Base-by-base conservation (phyloP, 2,797 vertebrate species). In the Heterohyrax brucei region DNA sequence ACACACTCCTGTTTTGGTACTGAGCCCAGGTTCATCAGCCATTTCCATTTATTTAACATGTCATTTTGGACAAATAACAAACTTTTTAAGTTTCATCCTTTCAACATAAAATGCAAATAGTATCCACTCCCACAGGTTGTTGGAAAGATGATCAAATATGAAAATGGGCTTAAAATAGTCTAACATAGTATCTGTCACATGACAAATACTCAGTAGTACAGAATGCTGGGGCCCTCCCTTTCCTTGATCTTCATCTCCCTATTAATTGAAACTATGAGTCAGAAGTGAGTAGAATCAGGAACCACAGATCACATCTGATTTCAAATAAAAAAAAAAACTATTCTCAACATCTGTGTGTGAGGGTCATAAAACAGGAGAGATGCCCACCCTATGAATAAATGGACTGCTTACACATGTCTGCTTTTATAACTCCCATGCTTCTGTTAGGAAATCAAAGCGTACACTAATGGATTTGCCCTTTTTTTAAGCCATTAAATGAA, bases 391-490 rank as follows among this genome's bases (percentile, higher is more conserved):
- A 26, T 61, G 22, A 87, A 59, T 30, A 77, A 94, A 77, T 75
- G 56, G 59, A 56, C 64, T 70, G 24, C 26, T 89, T 50, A 86
- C 16, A 86, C 50, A 61, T 33, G 21, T 91, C 33, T 82, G 56
- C 79, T 78, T 79, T 61, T 10, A 33, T 73, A 87, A 96, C 24
- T 50, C 33, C 46, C 46, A 10, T 33, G 48, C 24, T 83, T 93
- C 61, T 84, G n/a, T 91, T 50, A 86, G 78, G 64, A 96, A 87
- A 93, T 93, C 21, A 88, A 80, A 86, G 72, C n/a, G 77, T 44
- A 10, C 22, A 3, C 92, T 72, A 83, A 39, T 87, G 33, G 24
- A 44, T n/a, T 77, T 87, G 21, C 19, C 24, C 26, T 92, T 62
- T 85, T 88, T 94, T 75, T 59, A 22, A 24, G 46, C 48, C 79